Conservation (phyloP, 2,888 invertebrate species). For the Drosophila emarginata region DNA sequence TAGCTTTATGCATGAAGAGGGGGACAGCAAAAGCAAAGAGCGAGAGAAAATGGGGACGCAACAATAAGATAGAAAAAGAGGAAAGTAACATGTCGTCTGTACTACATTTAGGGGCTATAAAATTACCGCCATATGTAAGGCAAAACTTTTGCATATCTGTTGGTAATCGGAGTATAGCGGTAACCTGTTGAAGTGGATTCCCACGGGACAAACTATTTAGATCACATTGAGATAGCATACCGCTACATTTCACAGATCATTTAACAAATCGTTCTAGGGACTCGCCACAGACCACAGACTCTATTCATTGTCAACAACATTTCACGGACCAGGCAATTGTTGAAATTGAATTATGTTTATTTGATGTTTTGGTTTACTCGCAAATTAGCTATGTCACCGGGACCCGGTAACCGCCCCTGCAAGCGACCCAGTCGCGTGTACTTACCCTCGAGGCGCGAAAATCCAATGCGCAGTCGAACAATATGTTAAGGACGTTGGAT, state of each 20-base stretch:
- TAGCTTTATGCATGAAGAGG: constrained; percentile 9
- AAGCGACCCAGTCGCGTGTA: constrained; percentile 67
- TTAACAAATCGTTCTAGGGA: constrained; percentile 45
- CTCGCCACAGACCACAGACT: constrained; percentile 41
- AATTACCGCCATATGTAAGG: constrained; percentile 41
- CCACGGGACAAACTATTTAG: constrained; percentile 59
- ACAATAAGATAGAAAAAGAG: neutral
- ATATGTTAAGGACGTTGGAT: constrained; percentile 69
- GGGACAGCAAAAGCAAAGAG: neutral
- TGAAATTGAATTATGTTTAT: constrained; percentile 82
- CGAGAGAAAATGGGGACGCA: neutral
- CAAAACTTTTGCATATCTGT: constrained; percentile 34
- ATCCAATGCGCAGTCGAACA: constrained; percentile 71
- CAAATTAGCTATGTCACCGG: constrained; percentile 81
- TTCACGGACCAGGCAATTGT: constrained; percentile 73
- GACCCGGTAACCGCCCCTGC: constrained; percentile 45
- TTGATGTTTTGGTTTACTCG: constrained; percentile 76
- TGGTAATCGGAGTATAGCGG: constrained; percentile 66
- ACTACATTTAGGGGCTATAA: neutral
- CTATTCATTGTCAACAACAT: constrained; percentile 50
- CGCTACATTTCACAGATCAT: constrained; percentile 59
- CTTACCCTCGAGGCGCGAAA: constrained; percentile 81
- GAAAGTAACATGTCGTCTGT: neutral
- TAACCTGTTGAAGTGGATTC: constrained; percentile 66
- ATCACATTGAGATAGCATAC: constrained; percentile 35